Base-by-base conservation (phyloP, 2,113 vertebrate genomes). In the Atlantisia rogersi region DNA sequence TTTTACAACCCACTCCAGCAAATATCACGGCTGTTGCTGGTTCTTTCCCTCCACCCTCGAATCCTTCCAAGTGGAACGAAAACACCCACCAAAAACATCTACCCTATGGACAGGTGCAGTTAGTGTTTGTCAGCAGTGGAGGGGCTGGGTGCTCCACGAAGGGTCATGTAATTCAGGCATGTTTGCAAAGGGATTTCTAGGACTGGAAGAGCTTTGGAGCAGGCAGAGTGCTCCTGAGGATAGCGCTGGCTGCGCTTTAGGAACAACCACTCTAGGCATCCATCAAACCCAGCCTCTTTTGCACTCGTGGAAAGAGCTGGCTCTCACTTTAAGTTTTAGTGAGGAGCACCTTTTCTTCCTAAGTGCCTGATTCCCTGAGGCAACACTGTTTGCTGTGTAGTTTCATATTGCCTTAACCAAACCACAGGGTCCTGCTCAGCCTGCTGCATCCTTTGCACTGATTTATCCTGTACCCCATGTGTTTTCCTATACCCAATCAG, bases 21-120 rank as follows among this genome's bases (percentile, higher is more conserved):
- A 86, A 32, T 24, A 9, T 31, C 2, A 4, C 50, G 63, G 17
- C 39, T 73, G 11, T 64, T 46, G 32, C 52, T 0, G 0, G 24
- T 71, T 91, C 74, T 64, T 73, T 69, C 53, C 17, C n/a, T 89
- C 42, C 32, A 17, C 12, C 25, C 6, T 11, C 3, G 29, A 24
- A 65, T 87, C 75, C 44, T 74, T 81, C 56, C 21, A 46, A 68
- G 35, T 39, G 40, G 31, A 67, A 73, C 29, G 63, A 92, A 87
- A 26, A 58, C 12, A 2, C n/a, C 39, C 48, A 56, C 15, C 4
- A 25, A 12, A 81, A 77, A 90, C 68, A 80, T 8, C 48, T 29
- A 7, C 24, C 8, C 12, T 44, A 29, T 18, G 18, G 35, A 12
- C 52, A 39, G 21, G 17, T 39, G 31, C 64, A 31, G 21, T 52